These are phyloP conservation scores for Chromobotia macracanthus DNA, from an alignment of 2,797 vertebrate species.

Conservation along the genomic window DNA sequence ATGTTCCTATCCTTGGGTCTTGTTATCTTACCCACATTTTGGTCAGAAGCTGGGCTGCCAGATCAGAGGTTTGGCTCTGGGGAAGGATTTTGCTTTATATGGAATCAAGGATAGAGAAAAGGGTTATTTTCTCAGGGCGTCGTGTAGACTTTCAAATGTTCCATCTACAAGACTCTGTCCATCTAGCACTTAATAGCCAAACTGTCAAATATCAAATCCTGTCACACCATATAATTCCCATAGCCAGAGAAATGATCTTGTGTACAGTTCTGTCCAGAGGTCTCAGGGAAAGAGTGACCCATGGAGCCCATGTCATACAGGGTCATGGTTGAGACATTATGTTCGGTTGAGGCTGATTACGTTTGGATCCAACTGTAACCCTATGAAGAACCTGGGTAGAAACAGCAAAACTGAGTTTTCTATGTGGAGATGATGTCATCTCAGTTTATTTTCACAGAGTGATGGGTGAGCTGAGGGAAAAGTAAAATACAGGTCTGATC, in stretches of 20 bases:
- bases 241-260: neutral
- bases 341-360: constrained; percentile 35
- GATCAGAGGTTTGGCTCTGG: constrained; percentile 46
- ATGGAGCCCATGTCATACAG: neutral
- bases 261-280: neutral
- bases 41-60: constrained; percentile 47
- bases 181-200: neutral
- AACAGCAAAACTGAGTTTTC: constrained; percentile 43
- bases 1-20: constrained; percentile 21
- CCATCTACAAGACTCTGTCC: constrained; percentile 1
- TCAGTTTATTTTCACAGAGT: constrained; percentile 31
- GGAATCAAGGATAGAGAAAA: constrained; percentile 25
- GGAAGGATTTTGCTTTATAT: constrained; percentile 51
- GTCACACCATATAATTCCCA: neutral
- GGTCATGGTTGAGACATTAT: constrained; percentile 11
- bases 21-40: constrained; percentile 49
- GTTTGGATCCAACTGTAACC: constrained; percentile 36
- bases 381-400: constrained; percentile 23
- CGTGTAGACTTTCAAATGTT: neutral
- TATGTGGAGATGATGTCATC: constrained; percentile 37
- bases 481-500: constrained; percentile 7
- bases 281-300: constrained; percentile 7
- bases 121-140: constrained; percentile 36
- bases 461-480: constrained; percentile 31
- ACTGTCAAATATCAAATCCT: constrained; percentile 11